Conservation (phyloP, 2,797 vertebrate species). For the Anniella stebbinsi region DNA sequence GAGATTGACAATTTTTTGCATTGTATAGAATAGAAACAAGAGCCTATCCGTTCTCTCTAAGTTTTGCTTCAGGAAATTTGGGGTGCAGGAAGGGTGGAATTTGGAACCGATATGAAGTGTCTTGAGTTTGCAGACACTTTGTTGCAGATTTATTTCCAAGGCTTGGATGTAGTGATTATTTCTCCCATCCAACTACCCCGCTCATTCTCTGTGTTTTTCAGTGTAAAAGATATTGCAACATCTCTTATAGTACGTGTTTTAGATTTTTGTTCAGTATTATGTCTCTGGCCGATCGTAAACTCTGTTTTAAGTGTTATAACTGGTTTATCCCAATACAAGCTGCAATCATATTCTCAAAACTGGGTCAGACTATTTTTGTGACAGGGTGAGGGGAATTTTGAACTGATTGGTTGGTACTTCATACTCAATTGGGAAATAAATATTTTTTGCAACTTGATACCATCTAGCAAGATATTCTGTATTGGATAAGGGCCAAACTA, state of each 20-base stretch:
- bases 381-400: not conserved
- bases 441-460: not conserved
- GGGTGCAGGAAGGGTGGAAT: not conserved
- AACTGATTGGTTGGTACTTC: not conserved
- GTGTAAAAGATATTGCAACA: not conserved
- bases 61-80: not conserved
- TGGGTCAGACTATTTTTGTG: not conserved
- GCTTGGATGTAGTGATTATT: not conserved
- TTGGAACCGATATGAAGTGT: not conserved
- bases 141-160: not conserved
- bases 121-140: not conserved
- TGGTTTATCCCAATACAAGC: not conserved
- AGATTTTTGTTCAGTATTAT: not conserved
- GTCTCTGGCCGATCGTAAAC: not conserved
- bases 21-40: not conserved
- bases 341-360: not conserved
- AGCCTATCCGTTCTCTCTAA: not conserved
- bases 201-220: not conserved
- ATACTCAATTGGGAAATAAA: not conserved
- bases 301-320: not conserved
- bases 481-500: not conserved
- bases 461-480: not conserved
- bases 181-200: not conserved
- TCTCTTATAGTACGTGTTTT: not conserved
- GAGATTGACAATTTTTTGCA: not conserved